Evolutionary conservation across 2,888 invertebrate genomes (phyloP).

Genomic region (Keiferia lycopersicella): DNA sequence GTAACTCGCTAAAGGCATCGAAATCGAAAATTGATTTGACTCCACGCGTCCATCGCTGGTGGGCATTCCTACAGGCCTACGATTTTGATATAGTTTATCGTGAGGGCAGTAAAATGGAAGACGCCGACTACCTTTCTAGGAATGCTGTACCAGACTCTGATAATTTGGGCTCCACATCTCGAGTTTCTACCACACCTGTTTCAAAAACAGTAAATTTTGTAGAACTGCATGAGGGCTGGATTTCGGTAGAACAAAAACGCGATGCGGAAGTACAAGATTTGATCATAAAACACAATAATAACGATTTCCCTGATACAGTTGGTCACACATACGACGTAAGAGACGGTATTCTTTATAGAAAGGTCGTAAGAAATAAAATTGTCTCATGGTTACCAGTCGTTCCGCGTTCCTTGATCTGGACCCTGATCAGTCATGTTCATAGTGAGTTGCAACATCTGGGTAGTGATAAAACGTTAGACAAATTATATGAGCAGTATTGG

Average conservation of each 20-base stretch:
- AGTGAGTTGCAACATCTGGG: conserved; percentile 38
- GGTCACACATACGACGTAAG: conserved; percentile 37
- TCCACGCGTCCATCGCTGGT: conserved; percentile 34
- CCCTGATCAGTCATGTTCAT: conserved; percentile 39
- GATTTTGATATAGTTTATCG: conserved; percentile 37
- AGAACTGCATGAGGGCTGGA: conserved; percentile 31
- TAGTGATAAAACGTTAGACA: conserved; percentile 39
- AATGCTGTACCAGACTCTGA: conserved; percentile 25
- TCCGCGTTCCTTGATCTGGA: conserved; percentile 37
- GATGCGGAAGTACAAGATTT: conserved; percentile 32
- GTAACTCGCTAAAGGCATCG: conserved; percentile 20
- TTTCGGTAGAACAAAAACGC: conserved; percentile 31
- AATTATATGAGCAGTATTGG: conserved; percentile 37
- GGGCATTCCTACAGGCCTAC: conserved; percentile 34
- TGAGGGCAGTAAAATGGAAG: conserved; percentile 36
- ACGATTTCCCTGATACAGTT: too few relatives aligned
- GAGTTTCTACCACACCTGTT: not conserved
- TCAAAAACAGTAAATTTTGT: conserved; percentile 26
- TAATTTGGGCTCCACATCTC: too few relatives aligned
- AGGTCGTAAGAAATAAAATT: conserved; percentile 33
- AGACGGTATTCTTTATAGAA: too few relatives aligned
- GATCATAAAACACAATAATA: too few relatives aligned
- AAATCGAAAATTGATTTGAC: conserved; percentile 21
- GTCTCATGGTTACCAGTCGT: conserved; percentile 38
- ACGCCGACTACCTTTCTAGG: conserved; percentile 31